Evolutionary conservation across 2,113 vertebrate genomes (phyloP), one percentile per base, ranked within the genome.

Genomic region (Dipodomys stephensi): DNA sequence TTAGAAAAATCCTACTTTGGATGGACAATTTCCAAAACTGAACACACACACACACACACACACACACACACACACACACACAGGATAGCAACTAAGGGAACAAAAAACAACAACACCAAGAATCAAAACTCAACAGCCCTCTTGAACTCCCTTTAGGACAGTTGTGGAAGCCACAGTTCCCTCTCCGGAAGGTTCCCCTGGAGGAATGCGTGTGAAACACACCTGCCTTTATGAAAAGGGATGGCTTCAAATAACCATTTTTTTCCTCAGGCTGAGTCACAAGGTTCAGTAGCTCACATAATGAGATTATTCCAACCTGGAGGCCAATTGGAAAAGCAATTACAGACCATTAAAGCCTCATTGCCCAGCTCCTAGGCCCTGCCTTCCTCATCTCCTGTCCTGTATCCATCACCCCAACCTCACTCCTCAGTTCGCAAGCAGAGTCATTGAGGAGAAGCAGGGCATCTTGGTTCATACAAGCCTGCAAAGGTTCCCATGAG

Each of bases 251-350:
- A 4, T 10, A 39, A 68, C 32, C 71, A 16, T 18, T 22, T 90
- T 82, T 91, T 95, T 39, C 39, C 73, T 90, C 71, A 53, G 94
- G 32, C 72, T 11, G 4, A 77, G 65, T 83, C 30, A 57, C 91
- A 95, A 92, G 94, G 85, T 93, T 96, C 94, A 95, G 91, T 80
- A 94, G 92, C 76, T 95, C 85, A 90, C 2, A 4, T 96, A 95
- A 96, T 83, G 95, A 95, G 87, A 95, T 95, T 94, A 94, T 90
- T 95, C 79, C 87, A 83, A 94, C 90, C 78, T 80, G 60, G 88
- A 96, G 90, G 93, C 93, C 96, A 96, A 96, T 86, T 92, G 97
- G 78, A 88, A 92, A 95, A 93, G 92, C 89, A 95, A 88, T 92
- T 95, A 93, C 53, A 78, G 94, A 83, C 49, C 71, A 96, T 94